Conservation (phyloP, 1,140 invertebrate genomes). For the Drosophila willistoni region DNA sequence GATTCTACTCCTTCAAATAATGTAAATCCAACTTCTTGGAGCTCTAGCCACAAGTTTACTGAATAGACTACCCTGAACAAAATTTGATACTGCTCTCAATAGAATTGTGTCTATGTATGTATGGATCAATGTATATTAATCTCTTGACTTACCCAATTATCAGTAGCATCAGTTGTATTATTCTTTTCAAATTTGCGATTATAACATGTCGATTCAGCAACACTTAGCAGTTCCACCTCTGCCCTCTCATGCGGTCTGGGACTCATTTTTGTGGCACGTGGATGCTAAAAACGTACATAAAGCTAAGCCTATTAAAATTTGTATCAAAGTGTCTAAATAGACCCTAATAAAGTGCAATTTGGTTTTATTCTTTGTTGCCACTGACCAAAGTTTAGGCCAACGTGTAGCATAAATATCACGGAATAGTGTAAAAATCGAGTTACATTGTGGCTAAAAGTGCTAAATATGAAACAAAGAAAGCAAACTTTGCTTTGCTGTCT, state of each 20-base stretch:
- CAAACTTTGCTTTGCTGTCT: not conserved
- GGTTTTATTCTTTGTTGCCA: too few species aligned
- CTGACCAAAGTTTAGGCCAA: not conserved
- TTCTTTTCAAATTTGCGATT: slow-evolving; percentile 40
- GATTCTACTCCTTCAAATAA: too few species aligned
- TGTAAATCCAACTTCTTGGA: too few species aligned
- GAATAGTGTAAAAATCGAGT: slow-evolving; percentile 52
- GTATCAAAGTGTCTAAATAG: not conserved
- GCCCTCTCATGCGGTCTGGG: slow-evolving; percentile 52
- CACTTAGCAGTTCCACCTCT: slow-evolving; percentile 11
- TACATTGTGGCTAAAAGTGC: slow-evolving; percentile 20
- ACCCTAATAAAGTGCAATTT: not conserved
- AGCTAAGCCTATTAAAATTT: slow-evolving; percentile 26
- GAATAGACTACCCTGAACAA: not conserved
- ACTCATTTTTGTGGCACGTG: slow-evolving; percentile 43
- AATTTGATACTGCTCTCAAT: slow-evolving; percentile 5
- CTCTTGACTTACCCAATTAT: slow-evolving; percentile 46
- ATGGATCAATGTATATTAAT: not conserved
- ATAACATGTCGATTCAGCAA: slow-evolving; percentile 42
- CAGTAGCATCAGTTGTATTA: slow-evolving; percentile 10
- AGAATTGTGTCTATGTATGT: not conserved
- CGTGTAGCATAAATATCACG: slow-evolving; percentile 26
- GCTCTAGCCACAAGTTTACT: too few species aligned
- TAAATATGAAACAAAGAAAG: slow-evolving; percentile 43
- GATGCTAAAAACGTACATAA: not conserved